A percentile compares a stretch with the other conserved stretches of the same genome.
Conservation (phyloP, 2,113 vertebrate species). For the Cavia aperea region DNA sequence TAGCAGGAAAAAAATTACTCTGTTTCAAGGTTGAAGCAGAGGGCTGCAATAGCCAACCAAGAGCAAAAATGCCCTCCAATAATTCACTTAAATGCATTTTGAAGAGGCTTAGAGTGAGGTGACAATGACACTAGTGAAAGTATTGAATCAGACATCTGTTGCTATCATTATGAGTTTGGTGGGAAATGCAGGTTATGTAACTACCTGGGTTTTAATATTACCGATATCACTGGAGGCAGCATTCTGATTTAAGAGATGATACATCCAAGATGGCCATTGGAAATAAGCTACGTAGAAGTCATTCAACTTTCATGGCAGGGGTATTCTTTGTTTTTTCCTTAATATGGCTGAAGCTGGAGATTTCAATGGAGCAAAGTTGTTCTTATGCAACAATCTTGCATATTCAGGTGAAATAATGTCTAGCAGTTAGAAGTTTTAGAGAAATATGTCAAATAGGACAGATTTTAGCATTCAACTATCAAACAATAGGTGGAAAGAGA, state of each 20-base stretch:
- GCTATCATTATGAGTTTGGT: neutral
- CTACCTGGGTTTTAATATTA: neutral
- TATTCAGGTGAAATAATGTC: neutral
- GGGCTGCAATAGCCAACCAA: neutral
- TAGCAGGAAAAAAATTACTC: neutral
- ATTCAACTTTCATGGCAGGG: neutral
- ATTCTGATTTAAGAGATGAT: neutral
- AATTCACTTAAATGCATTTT: neutral
- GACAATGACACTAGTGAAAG: neutral
- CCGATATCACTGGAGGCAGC: neutral
- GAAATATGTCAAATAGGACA: neutral
- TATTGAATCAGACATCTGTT: neutral
- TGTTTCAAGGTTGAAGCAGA: neutral
- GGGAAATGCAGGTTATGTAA: neutral
- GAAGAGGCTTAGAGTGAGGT: neutral
- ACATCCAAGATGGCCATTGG: neutral
- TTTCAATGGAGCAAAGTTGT: neutral
- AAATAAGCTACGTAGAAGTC: neutral
- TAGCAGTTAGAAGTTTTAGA: slow-evolving; percentile 1
- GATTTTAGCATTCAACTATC: neutral
- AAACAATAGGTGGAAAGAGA: neutral
- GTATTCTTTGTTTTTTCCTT: neutral
- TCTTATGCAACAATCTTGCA: neutral
- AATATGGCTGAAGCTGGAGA: neutral
- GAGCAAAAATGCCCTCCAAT: neutral